Base-by-base conservation (phyloP, 2,113 vertebrate species). In the Ia io region DNA sequence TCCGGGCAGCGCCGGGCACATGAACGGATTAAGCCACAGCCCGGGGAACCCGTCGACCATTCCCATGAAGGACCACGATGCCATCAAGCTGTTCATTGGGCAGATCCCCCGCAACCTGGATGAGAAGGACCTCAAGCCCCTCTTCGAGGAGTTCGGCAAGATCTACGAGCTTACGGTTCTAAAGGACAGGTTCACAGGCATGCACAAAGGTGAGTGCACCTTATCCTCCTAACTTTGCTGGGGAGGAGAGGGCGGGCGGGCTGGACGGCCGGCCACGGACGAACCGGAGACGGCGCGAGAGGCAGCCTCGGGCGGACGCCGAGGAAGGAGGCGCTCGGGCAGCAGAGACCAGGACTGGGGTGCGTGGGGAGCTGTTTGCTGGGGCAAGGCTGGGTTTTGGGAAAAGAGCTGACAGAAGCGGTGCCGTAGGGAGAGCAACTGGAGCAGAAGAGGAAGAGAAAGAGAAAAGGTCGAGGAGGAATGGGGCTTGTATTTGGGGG, bases 41-140 rank as follows among this genome's bases (percentile, higher is more conserved):
- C 99, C 99, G 98, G 99, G 98, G 98, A 99, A 99, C 99, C 99
- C 99, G 98, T 99, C 99, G 98, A 99, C 99, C 99, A 99, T 99
- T 98, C 99, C 99, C 98, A 99, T 99, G 99, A 99, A 99, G 99
- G 99, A 99, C 99, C 99, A 99, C 98, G 99, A 99, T 99, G 99
- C 99, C 98, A 99, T 99, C 98, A 99, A 99, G 99, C 99, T 99
- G 98, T 99, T 99, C 99, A 99, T 99, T 98, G 99, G 99, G 97
- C 99, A 99, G 98, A 99, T 99, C 98, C 99, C 99, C 96, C 99
- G 99, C 98, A 99, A 99, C 98, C 99, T 99, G 99, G 99, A 99
- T 98, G 99, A 99, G 98, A 99, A 99, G 98, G 99, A 99, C 99
- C 99, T 99, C 97, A 99, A 99, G 98, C 99, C 99, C 94, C 99